phyloP scores from a whole-genome alignment of 2,113 vertebrate species.

The Petaurus breviceps region DNA sequence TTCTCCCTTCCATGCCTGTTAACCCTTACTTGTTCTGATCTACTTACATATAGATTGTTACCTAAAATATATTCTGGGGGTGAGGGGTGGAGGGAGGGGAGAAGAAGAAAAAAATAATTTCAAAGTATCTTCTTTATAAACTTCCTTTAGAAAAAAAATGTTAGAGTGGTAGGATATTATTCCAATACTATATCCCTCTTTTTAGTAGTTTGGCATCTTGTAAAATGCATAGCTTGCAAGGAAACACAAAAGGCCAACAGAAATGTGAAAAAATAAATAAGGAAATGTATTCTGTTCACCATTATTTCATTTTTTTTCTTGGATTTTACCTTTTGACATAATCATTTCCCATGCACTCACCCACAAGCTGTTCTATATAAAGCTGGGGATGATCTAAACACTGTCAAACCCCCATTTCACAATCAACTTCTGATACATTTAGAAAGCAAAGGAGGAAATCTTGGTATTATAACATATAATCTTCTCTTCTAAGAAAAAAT shows the following conservation, averaged over 20 bases:
- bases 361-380: slow-evolving; percentile 57
- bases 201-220: not conserved
- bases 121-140: not conserved
- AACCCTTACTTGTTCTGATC: slow-evolving; percentile 27
- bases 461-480: slow-evolving; percentile 69
- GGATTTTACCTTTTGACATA: slow-evolving; percentile 59
- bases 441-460: slow-evolving; percentile 73
- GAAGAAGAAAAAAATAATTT: not conserved
- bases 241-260: not conserved
- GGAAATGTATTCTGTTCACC: not conserved
- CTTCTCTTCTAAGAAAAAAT: slow-evolving; percentile 68
- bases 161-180: not conserved
- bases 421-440: slow-evolving; percentile 74
- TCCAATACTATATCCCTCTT: not conserved
- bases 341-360: slow-evolving; percentile 39
- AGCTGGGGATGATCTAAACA: slow-evolving; percentile 63
- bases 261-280: not conserved
- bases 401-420: slow-evolving; percentile 63
- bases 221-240: not conserved
- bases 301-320: slow-evolving; percentile 62
- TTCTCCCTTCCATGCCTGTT: not conserved
- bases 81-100: not conserved
- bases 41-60: slow-evolving; percentile 34
- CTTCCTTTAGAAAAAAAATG: not conserved
- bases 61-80: not conserved